A percentile compares a stretch with the other conserved stretches of the same genome.
Conservation (phyloP, 2,113 vertebrate species). For the Halcyon senegalensis region DNA sequence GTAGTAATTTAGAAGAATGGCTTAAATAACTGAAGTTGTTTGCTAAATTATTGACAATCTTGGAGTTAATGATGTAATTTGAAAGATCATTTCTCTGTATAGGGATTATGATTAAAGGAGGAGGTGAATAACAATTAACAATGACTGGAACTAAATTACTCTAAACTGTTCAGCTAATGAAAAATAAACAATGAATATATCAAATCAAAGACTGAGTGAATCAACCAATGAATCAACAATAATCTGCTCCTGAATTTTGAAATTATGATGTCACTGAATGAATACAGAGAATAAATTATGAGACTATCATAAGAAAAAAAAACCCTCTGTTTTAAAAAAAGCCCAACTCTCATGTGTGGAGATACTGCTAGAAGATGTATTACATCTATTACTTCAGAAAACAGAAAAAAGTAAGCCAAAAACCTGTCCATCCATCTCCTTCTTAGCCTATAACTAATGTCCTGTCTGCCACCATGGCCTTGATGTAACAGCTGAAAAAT, state of each 20-base stretch:
- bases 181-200: slow-evolving; percentile 27
- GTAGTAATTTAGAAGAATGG: neutral
- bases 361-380: neutral
- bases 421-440: neutral
- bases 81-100: neutral
- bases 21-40: neutral
- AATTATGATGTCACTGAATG: neutral
- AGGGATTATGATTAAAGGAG: slow-evolving; percentile 12
- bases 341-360: neutral
- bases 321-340: neutral
- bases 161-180: slow-evolving; percentile 18
- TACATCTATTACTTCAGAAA: neutral
- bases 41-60: neutral
- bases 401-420: neutral
- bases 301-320: neutral
- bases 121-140: neutral
- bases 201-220: neutral
- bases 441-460: neutral
- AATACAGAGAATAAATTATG: neutral
- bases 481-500: neutral
- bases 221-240: neutral
- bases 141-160: neutral
- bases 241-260: neutral
- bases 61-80: neutral
- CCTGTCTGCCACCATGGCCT: neutral